Percentiles rank a stretch among this genome's conserved stretches.
These are phyloP conservation scores for Pyrrhia umbra DNA, from an alignment of 2,888 invertebrate species.

Conservation along the genomic window DNA sequence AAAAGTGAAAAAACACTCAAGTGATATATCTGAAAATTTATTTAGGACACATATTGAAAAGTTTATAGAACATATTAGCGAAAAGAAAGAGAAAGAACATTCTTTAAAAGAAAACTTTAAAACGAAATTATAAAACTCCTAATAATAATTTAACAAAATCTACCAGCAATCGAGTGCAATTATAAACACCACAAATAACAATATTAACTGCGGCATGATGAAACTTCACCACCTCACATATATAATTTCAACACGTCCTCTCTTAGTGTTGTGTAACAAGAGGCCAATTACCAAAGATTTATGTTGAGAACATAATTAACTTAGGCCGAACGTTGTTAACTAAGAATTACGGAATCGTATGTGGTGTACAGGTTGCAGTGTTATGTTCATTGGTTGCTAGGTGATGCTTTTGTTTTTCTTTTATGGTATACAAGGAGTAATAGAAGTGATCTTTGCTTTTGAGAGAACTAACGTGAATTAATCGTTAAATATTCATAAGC, in stretches of 20 bases:
- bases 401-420: neutral
- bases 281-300: constrained; percentile 91
- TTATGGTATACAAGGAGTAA: neutral
- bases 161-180: constrained; percentile 36
- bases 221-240: constrained; percentile 85
- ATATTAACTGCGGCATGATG: constrained; percentile 73
- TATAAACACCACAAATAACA: constrained; percentile 59
- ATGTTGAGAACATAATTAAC: constrained; percentile 90
- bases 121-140: neutral
- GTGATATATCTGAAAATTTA: too few relatives aligned
- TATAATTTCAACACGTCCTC: constrained; percentile 90
- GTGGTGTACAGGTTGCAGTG: constrained; percentile 66
- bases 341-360: constrained; percentile 85
- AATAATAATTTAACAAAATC: constrained; percentile 8
- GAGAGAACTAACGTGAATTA: too few relatives aligned
- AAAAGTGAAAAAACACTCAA: too few relatives aligned
- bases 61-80: too few relatives aligned
- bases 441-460: neutral
- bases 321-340: constrained; percentile 89
- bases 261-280: constrained; percentile 89
- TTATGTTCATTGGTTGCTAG: constrained; percentile 36
- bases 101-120: neutral
- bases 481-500: too few relatives aligned
- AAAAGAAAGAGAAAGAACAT: neutral
- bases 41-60: too few relatives aligned